Percentiles rank a stretch among this genome's conserved stretches.
Evolutionary conservation across 2,797 vertebrate genomes (phyloP).

Genomic region (Triplophysa yarkandensis): DNA sequence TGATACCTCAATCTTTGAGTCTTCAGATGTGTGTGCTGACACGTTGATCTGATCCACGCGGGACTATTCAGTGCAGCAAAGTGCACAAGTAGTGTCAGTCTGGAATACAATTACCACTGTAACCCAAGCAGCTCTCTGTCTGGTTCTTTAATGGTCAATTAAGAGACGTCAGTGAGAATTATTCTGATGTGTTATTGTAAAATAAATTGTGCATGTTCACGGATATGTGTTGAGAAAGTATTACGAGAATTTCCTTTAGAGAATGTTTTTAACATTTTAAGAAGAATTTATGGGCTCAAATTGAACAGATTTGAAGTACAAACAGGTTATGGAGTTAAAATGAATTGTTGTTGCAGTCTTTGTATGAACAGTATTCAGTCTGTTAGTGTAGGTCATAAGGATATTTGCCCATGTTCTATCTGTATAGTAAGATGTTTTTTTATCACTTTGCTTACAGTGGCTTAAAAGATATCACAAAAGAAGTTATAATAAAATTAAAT

Average conservation of each 20-base stretch:
- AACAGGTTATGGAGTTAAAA: background rate
- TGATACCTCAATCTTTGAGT: conserved; percentile 1
- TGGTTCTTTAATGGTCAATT: background rate
- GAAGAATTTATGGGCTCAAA: background rate
- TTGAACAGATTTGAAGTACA: background rate
- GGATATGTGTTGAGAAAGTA: background rate
- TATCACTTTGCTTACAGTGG: too few relatives aligned
- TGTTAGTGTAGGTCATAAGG: background rate
- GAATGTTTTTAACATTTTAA: background rate
- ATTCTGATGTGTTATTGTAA: background rate
- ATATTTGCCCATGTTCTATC: too few relatives aligned
- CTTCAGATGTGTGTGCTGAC: conserved; percentile 20
- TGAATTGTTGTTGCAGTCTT: background rate
- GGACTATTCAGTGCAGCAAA: conserved; percentile 28
- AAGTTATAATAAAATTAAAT: too few relatives aligned
- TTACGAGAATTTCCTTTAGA: background rate
- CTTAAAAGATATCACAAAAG: too few relatives aligned
- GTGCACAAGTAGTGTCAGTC: conserved; percentile 3
- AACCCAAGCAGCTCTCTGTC: background rate
- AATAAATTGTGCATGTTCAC: background rate
- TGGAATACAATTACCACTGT: background rate
- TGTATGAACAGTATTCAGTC: background rate
- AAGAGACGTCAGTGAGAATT: background rate
- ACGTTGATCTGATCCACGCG: conserved; percentile 13
- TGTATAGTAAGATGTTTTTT: too few relatives aligned